These are phyloP conservation scores for Tortrix viridana DNA, from an alignment of 2,888 invertebrate genomes.

Conservation along the genomic window DNA sequence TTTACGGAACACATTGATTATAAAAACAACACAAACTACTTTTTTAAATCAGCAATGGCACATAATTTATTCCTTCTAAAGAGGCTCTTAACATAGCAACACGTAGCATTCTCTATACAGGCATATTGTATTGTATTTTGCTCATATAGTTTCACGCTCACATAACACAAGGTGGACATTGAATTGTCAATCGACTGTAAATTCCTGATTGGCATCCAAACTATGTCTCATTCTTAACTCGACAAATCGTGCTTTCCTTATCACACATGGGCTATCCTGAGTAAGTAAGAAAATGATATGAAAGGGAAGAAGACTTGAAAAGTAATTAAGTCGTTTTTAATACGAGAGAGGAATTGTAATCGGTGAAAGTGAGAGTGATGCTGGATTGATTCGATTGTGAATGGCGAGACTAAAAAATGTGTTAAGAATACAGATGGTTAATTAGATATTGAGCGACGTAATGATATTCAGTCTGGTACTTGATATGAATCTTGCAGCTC, in stretches of 20 bases:
- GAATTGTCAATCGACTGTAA: constrained; percentile 49
- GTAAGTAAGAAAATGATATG: constrained; percentile 1
- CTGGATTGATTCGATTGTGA: constrained; percentile 27
- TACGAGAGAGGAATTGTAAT: constrained; percentile 55
- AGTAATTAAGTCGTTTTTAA: constrained; percentile 11
- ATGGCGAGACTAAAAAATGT: constrained; percentile 44
- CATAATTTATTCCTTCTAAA: constrained; percentile 19
- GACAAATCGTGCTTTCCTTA: constrained; percentile 13
- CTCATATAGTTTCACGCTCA: constrained; percentile 35
- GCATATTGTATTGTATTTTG: constrained; percentile 25
- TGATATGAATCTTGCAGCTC: constrained; percentile 20
- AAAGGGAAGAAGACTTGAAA: constrained; percentile 6
- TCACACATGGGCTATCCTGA: constrained; percentile 1
- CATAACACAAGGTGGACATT: constrained; percentile 44
- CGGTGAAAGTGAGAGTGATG: constrained; percentile 63
- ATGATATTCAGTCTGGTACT: constrained; percentile 24
- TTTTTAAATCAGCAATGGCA: constrained; percentile 12
- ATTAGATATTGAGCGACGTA: constrained; percentile 29
- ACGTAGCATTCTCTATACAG: constrained; percentile 26
- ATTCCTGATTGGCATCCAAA: constrained; percentile 46
- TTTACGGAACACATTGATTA: constrained; percentile 1
- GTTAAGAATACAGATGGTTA: constrained; percentile 47
- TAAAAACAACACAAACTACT: constrained; percentile 12
- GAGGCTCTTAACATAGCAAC: constrained; percentile 33
- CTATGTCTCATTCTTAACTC: constrained; percentile 1